Conservation (phyloP, 2,113 vertebrate species). For the Cyprinus carpio region DNA sequence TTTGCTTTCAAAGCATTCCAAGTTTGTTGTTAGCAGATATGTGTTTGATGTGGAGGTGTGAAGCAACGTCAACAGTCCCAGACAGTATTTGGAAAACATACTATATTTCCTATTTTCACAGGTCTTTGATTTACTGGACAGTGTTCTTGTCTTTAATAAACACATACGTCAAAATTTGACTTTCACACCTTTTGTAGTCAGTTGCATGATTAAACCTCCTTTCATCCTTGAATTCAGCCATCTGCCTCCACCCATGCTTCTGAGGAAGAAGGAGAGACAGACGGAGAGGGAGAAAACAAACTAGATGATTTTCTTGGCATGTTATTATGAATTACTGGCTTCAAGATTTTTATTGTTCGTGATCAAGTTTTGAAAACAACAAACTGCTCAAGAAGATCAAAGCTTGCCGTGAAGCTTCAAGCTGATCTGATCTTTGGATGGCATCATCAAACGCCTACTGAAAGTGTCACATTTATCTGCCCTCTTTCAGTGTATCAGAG, state of each 20-base stretch:
- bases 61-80: not conserved
- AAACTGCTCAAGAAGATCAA: not conserved
- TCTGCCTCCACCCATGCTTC: slow-evolving; percentile 39
- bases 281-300: not conserved
- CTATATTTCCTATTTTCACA: not conserved
- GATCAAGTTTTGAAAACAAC: slow-evolving; percentile 15
- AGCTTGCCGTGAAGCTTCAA: not conserved
- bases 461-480: not conserved
- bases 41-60: slow-evolving; percentile 16
- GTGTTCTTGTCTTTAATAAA: slow-evolving; percentile 29
- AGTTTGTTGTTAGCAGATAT: slow-evolving; percentile 25
- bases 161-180: not conserved
- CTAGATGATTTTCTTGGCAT: slow-evolving; percentile 16
- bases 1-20: slow-evolving; percentile 16
- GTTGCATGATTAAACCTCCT: slow-evolving; percentile 41
- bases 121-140: slow-evolving; percentile 44
- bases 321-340: slow-evolving; percentile 22
- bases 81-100: slow-evolving; percentile 12
- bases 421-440: not conserved
- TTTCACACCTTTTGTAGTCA: slow-evolving; percentile 17
- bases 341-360: not conserved
- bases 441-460: not conserved
- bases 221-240: slow-evolving; percentile 40
- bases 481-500: not conserved
- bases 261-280: slow-evolving; percentile 10